Evolutionary conservation across 2,797 vertebrate species (phyloP).

Genomic region (Coregonus suidteri): DNA sequence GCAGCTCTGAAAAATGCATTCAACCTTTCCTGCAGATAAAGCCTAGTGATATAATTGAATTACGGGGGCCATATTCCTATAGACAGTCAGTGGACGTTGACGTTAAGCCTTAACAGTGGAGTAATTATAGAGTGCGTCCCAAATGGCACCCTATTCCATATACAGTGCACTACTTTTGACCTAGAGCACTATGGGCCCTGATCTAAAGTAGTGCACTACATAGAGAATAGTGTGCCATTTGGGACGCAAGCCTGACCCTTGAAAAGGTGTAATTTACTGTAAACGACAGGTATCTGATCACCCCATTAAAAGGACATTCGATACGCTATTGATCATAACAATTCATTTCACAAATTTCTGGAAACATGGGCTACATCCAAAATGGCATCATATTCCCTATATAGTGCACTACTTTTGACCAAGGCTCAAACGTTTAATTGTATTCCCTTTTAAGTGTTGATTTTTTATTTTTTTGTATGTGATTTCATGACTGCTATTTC

Average conservation of each 20-base stretch:
- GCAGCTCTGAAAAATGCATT: background rate
- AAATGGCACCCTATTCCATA: background rate
- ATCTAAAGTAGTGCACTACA: too few relatives aligned
- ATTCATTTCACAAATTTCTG: background rate
- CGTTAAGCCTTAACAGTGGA: background rate
- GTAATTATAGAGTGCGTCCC: background rate
- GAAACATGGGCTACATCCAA: too few relatives aligned
- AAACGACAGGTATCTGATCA: slow-evolving; percentile 5
- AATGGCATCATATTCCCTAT: too few relatives aligned
- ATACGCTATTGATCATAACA: slow-evolving; percentile 1
- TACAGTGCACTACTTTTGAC: background rate
- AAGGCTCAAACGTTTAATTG: background rate
- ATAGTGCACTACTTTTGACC: background rate
- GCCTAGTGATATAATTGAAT: background rate
- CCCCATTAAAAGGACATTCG: slow-evolving; percentile 26
- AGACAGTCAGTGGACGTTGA: background rate
- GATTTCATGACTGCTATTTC: background rate
- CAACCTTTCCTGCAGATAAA: background rate
- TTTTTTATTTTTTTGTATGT: background rate
- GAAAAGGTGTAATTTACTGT: too few relatives aligned
- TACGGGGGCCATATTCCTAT: background rate
- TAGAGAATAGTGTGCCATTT: too few relatives aligned
- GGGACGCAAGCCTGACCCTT: too few relatives aligned
- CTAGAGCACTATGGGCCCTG: background rate
- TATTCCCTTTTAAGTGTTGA: slow-evolving; percentile 10